These are phyloP conservation scores for Hafferia zeledoni DNA, from an alignment of 2,797 vertebrate species.

Conservation along the genomic window DNA sequence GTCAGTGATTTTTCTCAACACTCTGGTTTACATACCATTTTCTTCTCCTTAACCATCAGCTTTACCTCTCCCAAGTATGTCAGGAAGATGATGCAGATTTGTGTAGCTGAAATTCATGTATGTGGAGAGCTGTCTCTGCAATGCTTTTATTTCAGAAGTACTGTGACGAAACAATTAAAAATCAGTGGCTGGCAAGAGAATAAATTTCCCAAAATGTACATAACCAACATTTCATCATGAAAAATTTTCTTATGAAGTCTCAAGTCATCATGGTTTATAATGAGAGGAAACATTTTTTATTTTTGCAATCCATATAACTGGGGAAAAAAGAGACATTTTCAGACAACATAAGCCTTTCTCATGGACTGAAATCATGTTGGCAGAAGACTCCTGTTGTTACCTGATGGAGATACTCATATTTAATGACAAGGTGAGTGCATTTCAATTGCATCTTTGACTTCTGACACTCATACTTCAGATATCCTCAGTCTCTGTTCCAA, in stretches of 20 bases:
- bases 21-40: neutral
- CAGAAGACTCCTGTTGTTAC: neutral
- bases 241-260: neutral
- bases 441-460: neutral
- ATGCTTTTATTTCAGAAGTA: neutral
- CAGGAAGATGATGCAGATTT: neutral
- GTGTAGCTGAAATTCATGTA: neutral
- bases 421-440: neutral
- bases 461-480: neutral
- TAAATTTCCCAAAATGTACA: neutral
- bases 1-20: neutral
- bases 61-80: neutral
- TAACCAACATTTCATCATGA: neutral
- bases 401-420: neutral
- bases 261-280: neutral
- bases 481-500: neutral
- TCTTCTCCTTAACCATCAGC: neutral
- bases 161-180: conserved; percentile 10
- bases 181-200: neutral
- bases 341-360: neutral
- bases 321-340: neutral
- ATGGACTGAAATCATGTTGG: neutral
- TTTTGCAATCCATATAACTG: neutral
- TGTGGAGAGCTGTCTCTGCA: neutral
- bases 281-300: neutral